Conservation (phyloP, 2,888 invertebrate species). For the Cyclophora punctaria region DNA sequence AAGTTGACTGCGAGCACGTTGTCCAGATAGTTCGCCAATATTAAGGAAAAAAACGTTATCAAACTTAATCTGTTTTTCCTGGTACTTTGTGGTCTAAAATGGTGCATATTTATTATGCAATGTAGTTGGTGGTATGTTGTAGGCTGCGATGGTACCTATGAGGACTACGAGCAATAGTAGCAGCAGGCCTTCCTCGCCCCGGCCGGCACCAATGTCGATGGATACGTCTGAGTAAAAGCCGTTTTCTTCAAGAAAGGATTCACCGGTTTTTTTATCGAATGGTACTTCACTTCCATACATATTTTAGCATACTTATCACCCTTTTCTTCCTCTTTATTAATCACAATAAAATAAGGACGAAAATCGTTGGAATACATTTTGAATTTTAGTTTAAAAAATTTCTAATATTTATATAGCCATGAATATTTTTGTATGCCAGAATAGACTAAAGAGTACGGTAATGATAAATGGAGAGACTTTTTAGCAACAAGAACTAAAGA, state of each 20-base stretch:
- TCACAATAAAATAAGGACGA: constrained; percentile 53
- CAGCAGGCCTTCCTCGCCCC: constrained; percentile 54
- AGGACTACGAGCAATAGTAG: constrained; percentile 41
- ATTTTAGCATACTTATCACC: constrained; percentile 57
- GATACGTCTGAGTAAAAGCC: constrained; percentile 56
- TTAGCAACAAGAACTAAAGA: too few species aligned
- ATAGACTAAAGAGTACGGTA: too few species aligned
- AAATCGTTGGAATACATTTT: constrained; percentile 51
- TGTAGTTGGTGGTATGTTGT: too few species aligned
- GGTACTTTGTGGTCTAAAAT: too few species aligned
- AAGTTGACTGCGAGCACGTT: too few species aligned
- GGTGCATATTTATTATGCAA: too few species aligned
- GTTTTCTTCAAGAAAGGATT: constrained; percentile 55
- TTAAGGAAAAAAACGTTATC: too few species aligned
- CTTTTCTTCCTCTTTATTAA: constrained; percentile 63
- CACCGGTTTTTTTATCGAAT: constrained; percentile 27
- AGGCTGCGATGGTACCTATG: too few species aligned
- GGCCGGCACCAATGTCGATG: constrained; percentile 51
- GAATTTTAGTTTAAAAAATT: constrained; percentile 12
- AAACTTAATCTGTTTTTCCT: too few species aligned
- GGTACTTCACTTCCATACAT: constrained; percentile 59
- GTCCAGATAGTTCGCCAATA: too few species aligned
- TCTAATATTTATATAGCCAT: background rate
- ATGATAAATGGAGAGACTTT: too few species aligned
- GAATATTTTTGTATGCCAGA: too few species aligned